These are phyloP conservation scores for Porites cylindrica DNA, from an alignment of 92 coral and sea anemone genomes.

Conservation along the genomic window DNA sequence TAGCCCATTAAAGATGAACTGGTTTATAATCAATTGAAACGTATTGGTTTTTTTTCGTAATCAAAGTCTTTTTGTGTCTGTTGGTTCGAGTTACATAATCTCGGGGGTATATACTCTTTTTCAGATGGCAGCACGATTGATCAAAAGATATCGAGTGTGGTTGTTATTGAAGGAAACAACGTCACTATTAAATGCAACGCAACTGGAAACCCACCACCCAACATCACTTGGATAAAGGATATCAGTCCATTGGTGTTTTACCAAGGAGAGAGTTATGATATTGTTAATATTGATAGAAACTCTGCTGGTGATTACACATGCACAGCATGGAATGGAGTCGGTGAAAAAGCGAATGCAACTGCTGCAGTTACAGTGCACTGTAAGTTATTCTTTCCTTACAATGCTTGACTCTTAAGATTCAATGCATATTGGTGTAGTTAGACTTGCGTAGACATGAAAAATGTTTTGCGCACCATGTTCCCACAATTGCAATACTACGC, in stretches of 20 bases:
- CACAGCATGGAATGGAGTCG: constrained; percentile 25
- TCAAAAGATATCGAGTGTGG: background rate
- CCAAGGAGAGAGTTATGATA: constrained; percentile 11
- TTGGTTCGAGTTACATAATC: background rate
- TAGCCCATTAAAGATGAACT: too few relatives aligned
- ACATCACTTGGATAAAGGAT: constrained; percentile 32
- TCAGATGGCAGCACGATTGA: background rate
- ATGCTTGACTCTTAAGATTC: background rate
- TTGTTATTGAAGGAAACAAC: constrained; percentile 2
- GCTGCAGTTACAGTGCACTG: constrained; percentile 25
- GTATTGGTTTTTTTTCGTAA: too few relatives aligned
- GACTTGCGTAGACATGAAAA: too few relatives aligned
- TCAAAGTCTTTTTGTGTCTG: too few relatives aligned
- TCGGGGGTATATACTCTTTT: background rate
- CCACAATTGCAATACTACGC: too few relatives aligned
- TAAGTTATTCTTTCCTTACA: background rate
- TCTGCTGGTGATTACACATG: constrained; percentile 12
- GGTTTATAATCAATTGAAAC: too few relatives aligned
- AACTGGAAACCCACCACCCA: constrained; percentile 40
- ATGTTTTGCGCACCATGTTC: too few relatives aligned
- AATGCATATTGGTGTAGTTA: too few relatives aligned
- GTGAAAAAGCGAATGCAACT: background rate
- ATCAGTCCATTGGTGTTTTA: constrained; percentile 3
- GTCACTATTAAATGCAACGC: constrained; percentile 22
- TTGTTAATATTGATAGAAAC: background rate